Conservation (phyloP, 2,888 invertebrate genomes). For the Epinotia nisella region DNA sequence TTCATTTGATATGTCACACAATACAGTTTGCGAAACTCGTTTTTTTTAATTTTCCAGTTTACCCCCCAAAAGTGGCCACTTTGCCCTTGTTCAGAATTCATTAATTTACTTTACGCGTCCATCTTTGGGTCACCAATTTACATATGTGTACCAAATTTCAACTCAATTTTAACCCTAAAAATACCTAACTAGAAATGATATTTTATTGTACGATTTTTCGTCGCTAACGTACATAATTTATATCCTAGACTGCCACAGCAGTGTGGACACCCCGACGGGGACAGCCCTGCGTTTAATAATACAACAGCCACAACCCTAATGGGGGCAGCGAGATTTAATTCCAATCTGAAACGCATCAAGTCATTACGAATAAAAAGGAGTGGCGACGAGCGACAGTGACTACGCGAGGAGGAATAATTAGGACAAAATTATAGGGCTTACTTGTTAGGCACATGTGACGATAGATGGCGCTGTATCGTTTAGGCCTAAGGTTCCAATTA, state of each 20-base stretch:
- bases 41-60: too few species aligned
- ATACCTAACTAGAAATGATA: too few species aligned
- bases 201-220: not conserved
- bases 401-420: conserved; percentile 21
- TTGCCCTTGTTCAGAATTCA: too few species aligned
- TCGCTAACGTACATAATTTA: conserved; percentile 7
- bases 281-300: conserved; percentile 38
- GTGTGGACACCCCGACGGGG: conserved; percentile 14
- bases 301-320: conserved; percentile 27
- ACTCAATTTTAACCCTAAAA: too few species aligned
- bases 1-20: too few species aligned
- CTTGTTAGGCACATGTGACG: not conserved
- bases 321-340: conserved; percentile 42
- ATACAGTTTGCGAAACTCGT: too few species aligned
- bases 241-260: conserved; percentile 10
- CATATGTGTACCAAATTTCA: too few species aligned
- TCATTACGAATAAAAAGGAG: conserved; percentile 44
- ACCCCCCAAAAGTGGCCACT: too few species aligned
- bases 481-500: not conserved
- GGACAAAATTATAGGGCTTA: not conserved
- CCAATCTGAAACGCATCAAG: conserved; percentile 44
- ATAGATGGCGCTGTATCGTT: not conserved
- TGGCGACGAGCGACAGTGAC: conserved; percentile 17
- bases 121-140: too few species aligned
- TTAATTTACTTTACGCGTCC: too few species aligned